Evolutionary conservation across 2,888 invertebrate genomes (phyloP).

Genomic region (Galerucella pusilla): DNA sequence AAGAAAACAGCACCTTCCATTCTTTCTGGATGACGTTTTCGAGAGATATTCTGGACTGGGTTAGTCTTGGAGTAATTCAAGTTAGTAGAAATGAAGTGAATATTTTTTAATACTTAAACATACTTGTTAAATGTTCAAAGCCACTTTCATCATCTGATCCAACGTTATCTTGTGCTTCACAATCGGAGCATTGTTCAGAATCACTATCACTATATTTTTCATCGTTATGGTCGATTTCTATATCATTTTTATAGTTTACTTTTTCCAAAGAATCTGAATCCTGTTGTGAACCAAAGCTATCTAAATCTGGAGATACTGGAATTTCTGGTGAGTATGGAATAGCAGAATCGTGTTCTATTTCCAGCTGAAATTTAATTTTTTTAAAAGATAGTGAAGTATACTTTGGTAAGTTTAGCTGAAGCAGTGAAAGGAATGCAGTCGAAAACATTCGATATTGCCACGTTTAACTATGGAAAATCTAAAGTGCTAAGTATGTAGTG

Average conservation of each 20-base stretch:
- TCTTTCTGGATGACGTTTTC: too few species aligned
- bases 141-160: constrained; percentile 44
- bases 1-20: too few species aligned
- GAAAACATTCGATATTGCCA: too few species aligned
- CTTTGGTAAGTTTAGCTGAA: too few species aligned
- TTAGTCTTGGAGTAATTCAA: too few species aligned
- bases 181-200: constrained; percentile 7
- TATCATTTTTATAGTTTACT: constrained; percentile 40
- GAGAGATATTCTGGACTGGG: too few species aligned
- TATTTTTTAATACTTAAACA: constrained; percentile 2
- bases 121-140: constrained; percentile 33
- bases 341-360: constrained; percentile 36
- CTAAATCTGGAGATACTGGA: constrained; percentile 25
- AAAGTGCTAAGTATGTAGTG: too few species aligned
- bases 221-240: constrained; percentile 38
- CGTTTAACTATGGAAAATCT: too few species aligned
- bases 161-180: constrained; percentile 38
- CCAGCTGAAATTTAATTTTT: constrained; percentile 29
- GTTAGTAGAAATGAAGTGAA: too few species aligned
- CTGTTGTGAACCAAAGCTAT: constrained; percentile 26
- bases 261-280: constrained; percentile 48
- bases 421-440: too few species aligned
- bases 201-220: constrained; percentile 18
- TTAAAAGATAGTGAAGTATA: too few species aligned
- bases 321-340: constrained; percentile 23